Evolutionary conservation across 2,888 invertebrate species (phyloP).

Genomic region (Anthrax anthrax): DNA sequence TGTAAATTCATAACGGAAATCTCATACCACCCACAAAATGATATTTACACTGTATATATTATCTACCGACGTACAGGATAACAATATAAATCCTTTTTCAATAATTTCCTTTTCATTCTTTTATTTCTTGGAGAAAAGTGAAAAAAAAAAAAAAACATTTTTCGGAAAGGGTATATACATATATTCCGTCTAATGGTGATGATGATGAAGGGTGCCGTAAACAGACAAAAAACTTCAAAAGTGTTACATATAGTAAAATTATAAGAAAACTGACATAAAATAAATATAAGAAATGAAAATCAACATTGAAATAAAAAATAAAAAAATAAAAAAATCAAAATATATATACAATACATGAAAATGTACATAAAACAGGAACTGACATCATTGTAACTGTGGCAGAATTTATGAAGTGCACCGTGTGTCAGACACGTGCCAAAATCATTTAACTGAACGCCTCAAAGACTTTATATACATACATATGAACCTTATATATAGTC

Average conservation of each 20-base stretch:
- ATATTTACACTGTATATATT: no score
- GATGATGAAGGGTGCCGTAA: neutral
- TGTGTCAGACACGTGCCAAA: constrained; percentile 7
- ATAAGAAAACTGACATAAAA: no score
- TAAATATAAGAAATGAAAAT: neutral
- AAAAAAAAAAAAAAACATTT: neutral
- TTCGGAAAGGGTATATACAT: neutral
- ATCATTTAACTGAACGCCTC: constrained; percentile 3
- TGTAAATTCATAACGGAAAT: neutral
- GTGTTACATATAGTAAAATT: neutral
- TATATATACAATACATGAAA: neutral
- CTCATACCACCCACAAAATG: neutral
- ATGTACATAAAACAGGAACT: neutral
- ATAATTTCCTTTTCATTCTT: neutral
- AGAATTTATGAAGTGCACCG: constrained; percentile 11
- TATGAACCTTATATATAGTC: neutral
- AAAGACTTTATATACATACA: neutral
- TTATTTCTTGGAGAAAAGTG: neutral
- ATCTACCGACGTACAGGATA: no score
- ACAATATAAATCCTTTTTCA: neutral
- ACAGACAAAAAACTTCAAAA: neutral
- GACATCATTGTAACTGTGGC: constrained; percentile 9
- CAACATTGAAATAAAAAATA: neutral
- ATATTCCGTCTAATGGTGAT: neutral
- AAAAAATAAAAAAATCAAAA: neutral